A percentile compares a stretch with the other conserved stretches of the same genome.
phyloP scores from a whole-genome alignment of 2,888 invertebrate genomes.

The Cantharis flavilabris region DNA sequence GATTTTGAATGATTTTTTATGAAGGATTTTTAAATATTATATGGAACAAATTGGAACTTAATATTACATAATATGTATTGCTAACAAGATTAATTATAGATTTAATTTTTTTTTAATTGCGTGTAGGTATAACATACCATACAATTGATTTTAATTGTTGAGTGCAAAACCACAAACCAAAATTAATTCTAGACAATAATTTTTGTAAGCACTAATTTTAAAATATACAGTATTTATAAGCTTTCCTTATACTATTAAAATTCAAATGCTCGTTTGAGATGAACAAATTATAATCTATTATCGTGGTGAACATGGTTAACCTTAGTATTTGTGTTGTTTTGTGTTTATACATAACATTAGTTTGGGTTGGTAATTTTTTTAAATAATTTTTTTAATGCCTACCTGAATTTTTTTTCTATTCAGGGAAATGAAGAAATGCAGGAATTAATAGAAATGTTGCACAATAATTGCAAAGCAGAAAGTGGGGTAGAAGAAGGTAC shows the following conservation, averaged over 20 bases:
- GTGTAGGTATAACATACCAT: background rate
- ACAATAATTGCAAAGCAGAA: slow-evolving; percentile 50
- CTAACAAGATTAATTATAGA: background rate
- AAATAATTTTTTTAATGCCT: too few relatives aligned
- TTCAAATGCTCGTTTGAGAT: background rate
- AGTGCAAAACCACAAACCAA: background rate
- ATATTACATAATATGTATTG: background rate
- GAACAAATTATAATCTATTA: background rate
- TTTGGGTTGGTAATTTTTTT: too few relatives aligned
- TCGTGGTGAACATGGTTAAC: background rate
- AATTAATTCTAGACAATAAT: background rate
- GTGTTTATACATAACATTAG: background rate
- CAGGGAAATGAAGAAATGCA: slow-evolving; percentile 46
- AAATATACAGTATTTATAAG: background rate
- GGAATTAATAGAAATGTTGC: slow-evolving; percentile 50
- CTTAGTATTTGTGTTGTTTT: background rate
- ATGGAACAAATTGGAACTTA: background rate
- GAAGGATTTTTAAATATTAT: too few relatives aligned
- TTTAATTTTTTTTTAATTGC: background rate
- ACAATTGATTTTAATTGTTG: background rate
- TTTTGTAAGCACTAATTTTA: background rate
- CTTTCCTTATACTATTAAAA: background rate
- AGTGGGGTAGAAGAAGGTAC: slow-evolving; percentile 51
- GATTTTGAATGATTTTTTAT: too few relatives aligned
- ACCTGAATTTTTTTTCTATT: background rate